Evolutionary conservation across 2,888 invertebrate genomes (phyloP), one percentile per base, ranked within the genome.

Genomic region (Electrophaes corylata): DNA sequence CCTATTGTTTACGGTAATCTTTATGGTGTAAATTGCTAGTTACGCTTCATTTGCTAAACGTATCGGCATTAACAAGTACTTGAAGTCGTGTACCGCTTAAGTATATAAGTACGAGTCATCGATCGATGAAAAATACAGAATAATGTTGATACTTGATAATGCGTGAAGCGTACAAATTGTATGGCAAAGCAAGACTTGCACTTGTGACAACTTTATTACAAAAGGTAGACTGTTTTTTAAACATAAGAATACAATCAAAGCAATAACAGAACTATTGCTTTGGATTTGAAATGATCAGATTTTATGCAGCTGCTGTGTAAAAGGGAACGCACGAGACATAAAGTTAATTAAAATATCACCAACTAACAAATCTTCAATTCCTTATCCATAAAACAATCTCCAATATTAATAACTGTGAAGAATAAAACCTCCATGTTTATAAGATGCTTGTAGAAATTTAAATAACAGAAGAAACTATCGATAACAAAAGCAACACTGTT

Each of bases 1-100:
- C 37, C 60, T 48, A 68, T 68, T 66, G 64, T 68, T 61, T 63
- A 64, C 61, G 61, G 55, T 60, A 64, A 66, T 64, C 66, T 57
- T 37, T 54, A 62, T 52, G 49, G 64, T 60, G 66, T 62, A 62
- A 66, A 64, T 62, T 56, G 63, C 51, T 58, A 50, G 59, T 57
- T 58, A 68, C 62, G 67, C 66, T 63, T 64, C 67, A 68, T 68
- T 65, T 64, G 57, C 46, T 47, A 40, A 41, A 51, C 54, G 50
- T 54, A 55, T 47, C 46, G 51, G 39, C 37, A 46, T 47, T 43
- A 43, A 37, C 35, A 44, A 26, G 47, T 31, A 41, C 47, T 26
- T 16, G 41, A 16, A 55, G n/a, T 47, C 46, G 51, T 16, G 41
- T 23, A 2, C 26, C n/a, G n/a, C n/a, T n/a, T 20, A 37, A 37